phyloP scores from a whole-genome alignment of 2,113 vertebrate genomes.

The Peromyscus maniculatus region DNA sequence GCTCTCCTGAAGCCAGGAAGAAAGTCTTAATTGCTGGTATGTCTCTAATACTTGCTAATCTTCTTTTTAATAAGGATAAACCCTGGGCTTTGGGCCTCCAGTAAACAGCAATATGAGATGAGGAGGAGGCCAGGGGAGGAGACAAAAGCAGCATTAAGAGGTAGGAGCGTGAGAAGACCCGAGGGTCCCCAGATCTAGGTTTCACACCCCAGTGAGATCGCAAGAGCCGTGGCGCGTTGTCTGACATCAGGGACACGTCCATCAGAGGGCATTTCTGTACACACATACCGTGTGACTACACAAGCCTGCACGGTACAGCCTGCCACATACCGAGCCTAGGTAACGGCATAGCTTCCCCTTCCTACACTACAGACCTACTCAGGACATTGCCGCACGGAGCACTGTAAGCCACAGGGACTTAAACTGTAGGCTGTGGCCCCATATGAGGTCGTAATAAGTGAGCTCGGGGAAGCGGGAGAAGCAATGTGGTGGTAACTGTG shows the following conservation, averaged over 20 bases:
- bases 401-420: background rate
- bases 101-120: background rate
- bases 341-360: background rate
- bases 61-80: conserved; percentile 35
- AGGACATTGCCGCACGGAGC: too few relatives aligned
- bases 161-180: background rate
- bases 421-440: background rate
- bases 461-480: accelerated
- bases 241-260: background rate
- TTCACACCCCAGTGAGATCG: background rate
- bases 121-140: background rate
- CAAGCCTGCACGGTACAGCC: background rate
- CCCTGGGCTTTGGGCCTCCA: background rate
- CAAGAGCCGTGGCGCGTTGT: background rate
- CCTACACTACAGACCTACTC: too few relatives aligned
- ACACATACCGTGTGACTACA: background rate
- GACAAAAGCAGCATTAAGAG: background rate
- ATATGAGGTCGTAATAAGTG: background rate
- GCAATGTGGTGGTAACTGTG: background rate
- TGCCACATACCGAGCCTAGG: background rate
- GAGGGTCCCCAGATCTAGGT: background rate
- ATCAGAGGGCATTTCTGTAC: background rate
- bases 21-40: conserved; percentile 29
- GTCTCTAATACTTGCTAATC: conserved; percentile 38
- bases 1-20: background rate